These are phyloP conservation scores for Hirtodrosophila duncani DNA, from an alignment of 2,888 invertebrate genomes.

Conservation along the genomic window DNA sequence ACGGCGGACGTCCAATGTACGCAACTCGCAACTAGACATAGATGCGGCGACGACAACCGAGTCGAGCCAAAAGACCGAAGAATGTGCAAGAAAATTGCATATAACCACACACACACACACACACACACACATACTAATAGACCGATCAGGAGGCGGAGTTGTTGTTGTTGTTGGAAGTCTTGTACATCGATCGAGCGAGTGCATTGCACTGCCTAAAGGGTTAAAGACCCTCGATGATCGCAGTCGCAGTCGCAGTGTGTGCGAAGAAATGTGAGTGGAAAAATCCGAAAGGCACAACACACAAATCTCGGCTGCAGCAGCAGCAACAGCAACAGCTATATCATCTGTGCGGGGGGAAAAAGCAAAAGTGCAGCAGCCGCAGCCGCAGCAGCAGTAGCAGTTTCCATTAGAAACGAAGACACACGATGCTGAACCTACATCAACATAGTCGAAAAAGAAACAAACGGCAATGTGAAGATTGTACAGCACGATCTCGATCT, in stretches of 20 bases:
- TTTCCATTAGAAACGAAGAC: conserved; percentile 48
- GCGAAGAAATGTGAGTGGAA: conserved; percentile 65
- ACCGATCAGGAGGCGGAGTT: conserved; percentile 20
- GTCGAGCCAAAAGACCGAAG: conserved; percentile 33
- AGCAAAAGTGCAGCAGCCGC: conserved; percentile 60
- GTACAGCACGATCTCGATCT: conserved; percentile 14
- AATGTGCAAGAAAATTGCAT: conserved; percentile 66
- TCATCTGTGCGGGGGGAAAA: conserved; percentile 62
- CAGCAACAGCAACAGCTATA: conserved; percentile 14
- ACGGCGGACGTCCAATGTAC: conserved; percentile 21
- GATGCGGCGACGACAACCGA: conserved; percentile 24
- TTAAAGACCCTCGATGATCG: conserved; percentile 73
- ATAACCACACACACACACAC: conserved; percentile 12
- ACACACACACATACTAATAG: conserved; percentile 6
- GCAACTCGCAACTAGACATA: conserved; percentile 38
- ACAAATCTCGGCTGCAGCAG: conserved; percentile 29
- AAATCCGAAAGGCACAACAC: conserved; percentile 49
- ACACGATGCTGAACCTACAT: conserved; percentile 57
- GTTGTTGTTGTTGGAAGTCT: conserved; percentile 27
- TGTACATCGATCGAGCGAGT: conserved; percentile 41
- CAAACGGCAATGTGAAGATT: conserved; percentile 11
- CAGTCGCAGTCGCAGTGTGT: conserved; percentile 33
- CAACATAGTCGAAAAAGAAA: conserved; percentile 39
- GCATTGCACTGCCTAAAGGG: conserved; percentile 74
- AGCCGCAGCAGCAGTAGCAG: conserved; percentile 10